Conservation (phyloP, 1,140 invertebrate genomes). For the Saccostrea glomerata region DNA sequence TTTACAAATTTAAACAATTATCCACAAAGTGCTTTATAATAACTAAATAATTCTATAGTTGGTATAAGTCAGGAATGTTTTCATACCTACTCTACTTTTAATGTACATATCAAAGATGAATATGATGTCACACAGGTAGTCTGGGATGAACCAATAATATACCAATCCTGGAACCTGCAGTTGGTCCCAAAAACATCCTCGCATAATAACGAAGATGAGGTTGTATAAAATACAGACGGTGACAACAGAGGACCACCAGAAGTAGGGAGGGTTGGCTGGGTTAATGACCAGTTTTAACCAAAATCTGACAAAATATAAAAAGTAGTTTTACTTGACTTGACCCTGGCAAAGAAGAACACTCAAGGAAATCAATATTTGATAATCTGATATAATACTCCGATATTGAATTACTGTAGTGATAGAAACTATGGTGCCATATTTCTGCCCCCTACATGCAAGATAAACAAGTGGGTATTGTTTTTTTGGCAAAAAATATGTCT, state of each 20-base stretch:
- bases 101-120: conserved; percentile 92
- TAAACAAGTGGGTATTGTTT: too few relatives aligned
- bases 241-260: conserved; percentile 59
- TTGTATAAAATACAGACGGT: conserved; percentile 91
- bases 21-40: background rate
- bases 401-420: background rate
- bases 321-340: background rate
- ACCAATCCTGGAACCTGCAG: conserved; percentile 84
- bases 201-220: conserved; percentile 91
- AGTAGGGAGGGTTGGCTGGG: conserved; percentile 85
- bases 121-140: conserved; percentile 91
- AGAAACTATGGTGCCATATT: too few relatives aligned
- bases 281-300: conserved; percentile 77
- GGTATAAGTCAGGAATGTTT: background rate
- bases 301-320: conserved; percentile 62
- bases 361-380: background rate
- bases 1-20: too few relatives aligned
- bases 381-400: background rate
- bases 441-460: too few relatives aligned
- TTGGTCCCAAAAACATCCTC: conserved; percentile 93
- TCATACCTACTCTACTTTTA: conserved; percentile 91
- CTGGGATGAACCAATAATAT: conserved; percentile 86
- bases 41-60: background rate
- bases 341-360: background rate
- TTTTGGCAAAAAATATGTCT: too few relatives aligned